These are phyloP conservation scores for Didymodactylos carnosus DNA, from an alignment of 2,888 invertebrate species.

Conservation along the genomic window DNA sequence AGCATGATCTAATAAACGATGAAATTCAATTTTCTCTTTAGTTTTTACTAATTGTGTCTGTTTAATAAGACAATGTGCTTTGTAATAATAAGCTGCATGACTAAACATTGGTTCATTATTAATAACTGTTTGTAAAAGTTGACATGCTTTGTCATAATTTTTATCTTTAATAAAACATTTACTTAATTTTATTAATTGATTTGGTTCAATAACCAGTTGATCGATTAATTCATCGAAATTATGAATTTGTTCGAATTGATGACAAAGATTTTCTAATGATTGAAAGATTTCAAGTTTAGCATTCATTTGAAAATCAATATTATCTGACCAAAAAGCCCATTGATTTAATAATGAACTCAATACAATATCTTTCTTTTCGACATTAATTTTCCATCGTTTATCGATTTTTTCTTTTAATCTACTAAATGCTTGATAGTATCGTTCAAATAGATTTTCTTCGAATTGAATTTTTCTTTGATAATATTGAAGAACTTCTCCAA, in stretches of 20 bases:
- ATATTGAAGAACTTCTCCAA: neutral
- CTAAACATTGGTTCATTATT: neutral
- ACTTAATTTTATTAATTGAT: neutral
- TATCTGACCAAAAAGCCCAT: neutral
- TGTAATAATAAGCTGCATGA: neutral
- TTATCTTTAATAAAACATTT: neutral
- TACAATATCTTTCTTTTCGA: neutral
- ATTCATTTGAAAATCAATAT: neutral
- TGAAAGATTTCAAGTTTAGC: neutral
- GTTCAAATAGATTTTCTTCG: neutral
- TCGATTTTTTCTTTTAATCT: neutral
- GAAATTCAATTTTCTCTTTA: too few relatives aligned
- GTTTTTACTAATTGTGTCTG: neutral
- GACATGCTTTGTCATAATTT: neutral
- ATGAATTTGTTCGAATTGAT: neutral
- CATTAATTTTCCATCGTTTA: neutral
- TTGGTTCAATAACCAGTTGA: neutral
- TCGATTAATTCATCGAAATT: neutral
- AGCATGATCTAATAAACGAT: too few relatives aligned
- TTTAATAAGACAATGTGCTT: neutral
- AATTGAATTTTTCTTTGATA: neutral
- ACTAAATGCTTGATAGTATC: neutral
- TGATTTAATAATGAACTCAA: neutral
- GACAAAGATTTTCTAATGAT: neutral
- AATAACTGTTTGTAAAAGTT: neutral